These are phyloP conservation scores for Sycobia sp. DNA, from an alignment of 1,140 invertebrate genomes.

Conservation along the genomic window DNA sequence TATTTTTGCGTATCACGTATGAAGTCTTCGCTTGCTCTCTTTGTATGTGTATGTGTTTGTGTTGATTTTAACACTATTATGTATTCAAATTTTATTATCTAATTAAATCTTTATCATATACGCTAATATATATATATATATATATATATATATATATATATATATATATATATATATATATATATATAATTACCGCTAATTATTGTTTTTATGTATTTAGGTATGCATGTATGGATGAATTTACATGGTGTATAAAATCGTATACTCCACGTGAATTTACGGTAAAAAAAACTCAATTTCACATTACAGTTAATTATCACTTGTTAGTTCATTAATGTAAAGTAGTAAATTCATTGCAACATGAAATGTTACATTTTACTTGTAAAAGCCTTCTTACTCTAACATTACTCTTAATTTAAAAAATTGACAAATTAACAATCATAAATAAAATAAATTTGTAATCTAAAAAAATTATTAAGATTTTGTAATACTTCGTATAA, in stretches of 20 bases:
- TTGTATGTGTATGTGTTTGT: slow-evolving; percentile 40
- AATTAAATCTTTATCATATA: slow-evolving; percentile 34
- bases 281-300: slow-evolving; percentile 22
- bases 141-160: too few relatives aligned
- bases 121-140: slow-evolving; percentile 24
- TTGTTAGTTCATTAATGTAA: slow-evolving; percentile 1
- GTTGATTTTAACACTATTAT: slow-evolving; percentile 43
- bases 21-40: slow-evolving; percentile 36
- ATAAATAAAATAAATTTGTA: slow-evolving; percentile 26
- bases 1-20: slow-evolving; percentile 50
- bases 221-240: slow-evolving; percentile 24
- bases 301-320: slow-evolving; percentile 19
- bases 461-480: slow-evolving; percentile 33
- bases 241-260: slow-evolving; percentile 33
- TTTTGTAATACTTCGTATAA: slow-evolving; percentile 24
- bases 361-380: slow-evolving; percentile 5
- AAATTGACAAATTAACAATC: slow-evolving; percentile 30
- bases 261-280: slow-evolving; percentile 19
- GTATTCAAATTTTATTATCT: slow-evolving; percentile 41
- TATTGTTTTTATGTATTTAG: slow-evolving; percentile 6
- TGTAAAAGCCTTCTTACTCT: slow-evolving; percentile 36
- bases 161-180: slow-evolving; percentile 19
- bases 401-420: slow-evolving; percentile 43
- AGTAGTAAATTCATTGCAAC: slow-evolving; percentile 17
- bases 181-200: background rate